These are phyloP conservation scores for Chaenodraco wilsoni DNA, from an alignment of 2,797 vertebrate species.

Conservation along the genomic window DNA sequence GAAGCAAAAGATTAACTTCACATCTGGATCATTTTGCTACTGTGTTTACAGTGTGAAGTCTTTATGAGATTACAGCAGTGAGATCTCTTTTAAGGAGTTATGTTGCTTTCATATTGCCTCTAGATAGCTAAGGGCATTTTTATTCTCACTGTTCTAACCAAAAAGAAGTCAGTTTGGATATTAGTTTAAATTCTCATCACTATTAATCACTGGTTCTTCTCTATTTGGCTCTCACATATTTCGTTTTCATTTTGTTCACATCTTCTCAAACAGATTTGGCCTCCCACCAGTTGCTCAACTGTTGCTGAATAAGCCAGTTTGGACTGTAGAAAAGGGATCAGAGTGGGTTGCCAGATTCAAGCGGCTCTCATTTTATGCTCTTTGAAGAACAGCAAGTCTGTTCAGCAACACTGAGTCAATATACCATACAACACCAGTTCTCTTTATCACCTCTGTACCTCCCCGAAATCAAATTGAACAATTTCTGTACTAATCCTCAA, in stretches of 20 bases:
- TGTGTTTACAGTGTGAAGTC: not conserved
- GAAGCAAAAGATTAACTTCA: not conserved
- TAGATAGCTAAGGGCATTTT: not conserved
- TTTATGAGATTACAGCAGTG: not conserved
- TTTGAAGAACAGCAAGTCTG: conserved; percentile 50
- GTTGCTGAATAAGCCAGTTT: conserved; percentile 56
- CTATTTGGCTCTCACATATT: conserved; percentile 4
- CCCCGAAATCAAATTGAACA: conserved; percentile 65
- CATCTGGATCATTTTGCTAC: not conserved
- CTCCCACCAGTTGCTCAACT: conserved; percentile 26
- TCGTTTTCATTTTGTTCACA: not conserved
- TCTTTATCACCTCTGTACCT: conserved; percentile 53
- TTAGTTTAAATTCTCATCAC: not conserved
- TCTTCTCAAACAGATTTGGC: conserved; percentile 16
- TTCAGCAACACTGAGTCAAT: conserved; percentile 49
- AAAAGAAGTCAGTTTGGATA: not conserved
- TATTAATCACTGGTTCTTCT: not conserved
- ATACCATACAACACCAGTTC: conserved; percentile 39
- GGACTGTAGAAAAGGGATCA: conserved; percentile 45
- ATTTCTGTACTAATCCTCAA: conserved; percentile 60
- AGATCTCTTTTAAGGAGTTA: not conserved
- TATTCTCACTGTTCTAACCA: not conserved
- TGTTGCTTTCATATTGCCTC: not conserved
- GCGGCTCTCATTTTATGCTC: conserved; percentile 38
- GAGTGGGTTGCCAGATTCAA: conserved; percentile 47